These are phyloP conservation scores for Percina caprodes DNA, from an alignment of 2,113 vertebrate genomes.

Conservation along the genomic window DNA sequence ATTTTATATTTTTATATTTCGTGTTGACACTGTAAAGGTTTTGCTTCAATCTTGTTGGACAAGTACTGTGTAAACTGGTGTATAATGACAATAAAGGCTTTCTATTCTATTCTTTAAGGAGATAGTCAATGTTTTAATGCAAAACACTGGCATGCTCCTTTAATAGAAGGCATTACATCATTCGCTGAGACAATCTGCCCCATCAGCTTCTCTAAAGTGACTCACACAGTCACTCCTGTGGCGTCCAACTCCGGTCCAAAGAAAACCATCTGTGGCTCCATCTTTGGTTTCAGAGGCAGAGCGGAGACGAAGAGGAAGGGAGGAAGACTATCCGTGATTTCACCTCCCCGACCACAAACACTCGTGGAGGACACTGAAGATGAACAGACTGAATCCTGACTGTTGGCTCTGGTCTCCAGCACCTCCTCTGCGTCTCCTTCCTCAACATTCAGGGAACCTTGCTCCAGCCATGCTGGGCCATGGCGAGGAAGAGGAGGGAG, in stretches of 20 bases:
- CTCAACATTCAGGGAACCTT: constrained; percentile 14
- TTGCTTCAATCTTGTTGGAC: no score
- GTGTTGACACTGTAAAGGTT: no score
- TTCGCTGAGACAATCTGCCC: not conserved
- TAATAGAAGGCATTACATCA: constrained; percentile 35
- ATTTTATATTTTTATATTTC: no score
- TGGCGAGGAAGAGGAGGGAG: constrained; percentile 27
- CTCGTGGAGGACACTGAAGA: not conserved
- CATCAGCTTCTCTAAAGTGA: constrained; percentile 27
- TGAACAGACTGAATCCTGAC: constrained; percentile 44
- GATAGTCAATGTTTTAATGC: not conserved
- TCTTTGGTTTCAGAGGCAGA: not conserved
- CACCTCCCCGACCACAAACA: not conserved
- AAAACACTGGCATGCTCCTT: constrained; percentile 16
- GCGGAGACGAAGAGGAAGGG: not conserved
- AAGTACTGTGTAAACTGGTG: no score
- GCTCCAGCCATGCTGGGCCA: not conserved
- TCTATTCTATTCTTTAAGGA: no score
- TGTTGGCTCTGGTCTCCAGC: constrained; percentile 20
- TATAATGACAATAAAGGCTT: no score
- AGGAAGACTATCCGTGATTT: not conserved
- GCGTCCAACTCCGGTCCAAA: not conserved
- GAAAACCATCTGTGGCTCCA: constrained; percentile 31
- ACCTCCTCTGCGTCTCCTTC: constrained; percentile 16
- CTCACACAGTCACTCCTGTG: constrained; percentile 5